These are phyloP conservation scores for Umimayanthus kanabou DNA, from an alignment of 92 coral and sea anemone genomes.

Conservation along the genomic window DNA sequence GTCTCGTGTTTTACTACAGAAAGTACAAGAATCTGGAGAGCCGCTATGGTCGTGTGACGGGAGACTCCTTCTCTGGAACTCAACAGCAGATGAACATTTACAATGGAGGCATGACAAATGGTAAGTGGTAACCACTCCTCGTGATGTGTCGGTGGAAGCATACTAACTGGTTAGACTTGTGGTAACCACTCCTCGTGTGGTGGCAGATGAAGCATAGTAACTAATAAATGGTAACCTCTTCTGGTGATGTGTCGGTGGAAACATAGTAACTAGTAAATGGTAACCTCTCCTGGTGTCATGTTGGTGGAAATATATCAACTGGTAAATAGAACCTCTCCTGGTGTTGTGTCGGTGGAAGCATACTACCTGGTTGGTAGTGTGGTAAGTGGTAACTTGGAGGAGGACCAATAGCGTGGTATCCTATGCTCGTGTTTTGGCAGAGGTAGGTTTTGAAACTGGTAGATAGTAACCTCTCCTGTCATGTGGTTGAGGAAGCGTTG, in stretches of 20 bases:
- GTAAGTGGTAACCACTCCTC: conserved; percentile 2
- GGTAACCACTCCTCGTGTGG: background rate
- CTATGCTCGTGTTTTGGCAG: too few relatives aligned
- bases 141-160: background rate
- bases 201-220: background rate
- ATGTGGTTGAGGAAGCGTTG: background rate
- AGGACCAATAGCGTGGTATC: too few relatives aligned
- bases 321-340: background rate
- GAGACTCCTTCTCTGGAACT: conserved; percentile 13
- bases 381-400: background rate
- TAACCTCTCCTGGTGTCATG: background rate
- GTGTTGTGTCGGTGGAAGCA: background rate
- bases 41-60: conserved; percentile 30
- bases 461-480: background rate
- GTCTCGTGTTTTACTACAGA: conserved; percentile 38
- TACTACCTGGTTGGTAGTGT: too few relatives aligned
- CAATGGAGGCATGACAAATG: conserved; percentile 23
- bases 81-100: conserved; percentile 15
- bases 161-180: background rate
- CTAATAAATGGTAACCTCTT: background rate
- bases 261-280: background rate
- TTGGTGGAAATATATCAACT: background rate
- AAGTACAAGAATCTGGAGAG: conserved; percentile 40
- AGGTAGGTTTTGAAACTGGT: background rate
- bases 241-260: background rate